Base-by-base conservation (phyloP, 2,888 invertebrate species). In the Drosophila prostipennis region DNA sequence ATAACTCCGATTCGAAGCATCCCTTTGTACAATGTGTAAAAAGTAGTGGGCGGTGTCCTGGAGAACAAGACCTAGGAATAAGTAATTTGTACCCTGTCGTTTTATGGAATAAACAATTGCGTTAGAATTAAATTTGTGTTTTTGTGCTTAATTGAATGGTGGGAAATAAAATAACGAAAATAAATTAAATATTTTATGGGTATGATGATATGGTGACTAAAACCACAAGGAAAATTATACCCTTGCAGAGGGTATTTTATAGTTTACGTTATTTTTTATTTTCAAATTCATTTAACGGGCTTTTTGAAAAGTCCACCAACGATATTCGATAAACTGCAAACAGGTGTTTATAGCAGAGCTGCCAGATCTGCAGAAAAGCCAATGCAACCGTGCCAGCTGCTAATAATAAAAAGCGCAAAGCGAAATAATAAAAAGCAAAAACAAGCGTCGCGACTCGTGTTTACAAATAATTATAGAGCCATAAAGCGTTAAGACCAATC, bases 1-100 rank as follows among this genome's bases (percentile, higher is more conserved):
- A 48, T 48, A 48, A 48, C 34, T 34, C 13, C 19, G 16, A 34
- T 48, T 55, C 56, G 53, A 51, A 72, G 46, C 63, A 69, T 32
- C 60, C 58, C 61, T 73, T 68, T 78, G 71, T 79, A 73, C 49
- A 76, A 72, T 68, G 39, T 81, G 79, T 80, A 78, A 68, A 79
- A 70, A 61, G 56, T 65, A 65, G 42, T 54, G 49, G 36, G 39
- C 54, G 36, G 29, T 56, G 43, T 52, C 45, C 40, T 52, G 71
- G 55, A 63, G 70, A 75, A 57, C 52, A 34, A 64, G 55, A 55
- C 14, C 14, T 80, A 79, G 76, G 46, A 8, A 40, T 83, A 79
- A 74, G 77, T 49, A 53, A 79, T 80, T 78, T 83, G 51, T 83
- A 81, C 74, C 67, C 63, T 68, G 61, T 61, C 65, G 61, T 68